A percentile compares a stretch with the other conserved stretches of the same genome.
Evolutionary conservation across 2,113 vertebrate genomes (phyloP).

Genomic region (Burhinus bistriatus): DNA sequence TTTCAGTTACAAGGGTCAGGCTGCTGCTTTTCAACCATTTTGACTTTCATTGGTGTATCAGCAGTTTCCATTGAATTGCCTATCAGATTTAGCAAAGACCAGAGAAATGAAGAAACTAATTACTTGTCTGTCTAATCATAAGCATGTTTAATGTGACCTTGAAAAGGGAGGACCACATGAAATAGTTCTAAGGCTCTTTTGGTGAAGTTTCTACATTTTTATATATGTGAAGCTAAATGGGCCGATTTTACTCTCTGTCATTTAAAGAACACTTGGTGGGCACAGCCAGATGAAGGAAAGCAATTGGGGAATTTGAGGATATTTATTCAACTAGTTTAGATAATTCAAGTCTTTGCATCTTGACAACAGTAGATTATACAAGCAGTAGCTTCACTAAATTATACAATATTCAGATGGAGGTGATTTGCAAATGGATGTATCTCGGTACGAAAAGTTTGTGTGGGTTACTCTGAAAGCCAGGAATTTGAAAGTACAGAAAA

Average conservation of each 20-base stretch:
- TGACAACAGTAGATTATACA: background rate
- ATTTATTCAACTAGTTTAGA: conserved; percentile 29
- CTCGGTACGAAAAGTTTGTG: background rate
- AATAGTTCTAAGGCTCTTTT: background rate
- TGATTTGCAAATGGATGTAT: conserved; percentile 23
- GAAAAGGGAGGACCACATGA: background rate
- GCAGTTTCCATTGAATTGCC: background rate
- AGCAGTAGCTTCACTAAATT: background rate
- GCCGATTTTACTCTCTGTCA: background rate
- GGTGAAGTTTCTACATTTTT: background rate
- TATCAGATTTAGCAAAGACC: background rate
- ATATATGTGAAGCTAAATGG: background rate
- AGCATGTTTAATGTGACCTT: background rate
- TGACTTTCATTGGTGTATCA: background rate
- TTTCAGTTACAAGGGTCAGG: background rate
- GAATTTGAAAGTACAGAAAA: background rate
- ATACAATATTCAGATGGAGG: background rate
- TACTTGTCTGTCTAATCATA: background rate
- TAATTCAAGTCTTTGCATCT: background rate
- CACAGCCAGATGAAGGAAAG: background rate
- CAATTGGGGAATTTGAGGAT: background rate
- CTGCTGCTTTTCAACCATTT: background rate
- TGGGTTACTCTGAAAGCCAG: conserved; percentile 13
- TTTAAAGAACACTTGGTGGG: background rate
- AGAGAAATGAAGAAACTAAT: background rate